Evolutionary conservation across 2,888 invertebrate species (phyloP).

Genomic region (Lapara coniferarum): DNA sequence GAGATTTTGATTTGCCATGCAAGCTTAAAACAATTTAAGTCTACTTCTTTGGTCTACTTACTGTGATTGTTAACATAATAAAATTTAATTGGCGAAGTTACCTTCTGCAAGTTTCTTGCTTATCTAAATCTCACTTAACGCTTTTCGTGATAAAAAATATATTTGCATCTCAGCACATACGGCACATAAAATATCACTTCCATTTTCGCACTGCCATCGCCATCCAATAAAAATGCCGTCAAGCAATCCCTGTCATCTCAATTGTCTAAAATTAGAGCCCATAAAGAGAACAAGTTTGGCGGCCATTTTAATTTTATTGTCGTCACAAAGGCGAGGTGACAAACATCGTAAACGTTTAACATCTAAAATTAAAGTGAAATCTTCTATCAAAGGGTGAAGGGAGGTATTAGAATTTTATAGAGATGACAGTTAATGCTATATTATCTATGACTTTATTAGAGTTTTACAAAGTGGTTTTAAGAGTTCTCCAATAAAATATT

Average conservation of each 20-base stretch:
- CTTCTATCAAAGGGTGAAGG: conserved; percentile 47
- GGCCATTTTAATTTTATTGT: conserved; percentile 46
- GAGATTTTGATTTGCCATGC: too few relatives aligned
- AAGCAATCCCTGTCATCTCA: conserved; percentile 42
- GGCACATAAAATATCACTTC: too few relatives aligned
- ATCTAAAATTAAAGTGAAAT: conserved; percentile 61
- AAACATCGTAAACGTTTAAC: conserved; percentile 62
- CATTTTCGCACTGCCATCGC: background rate
- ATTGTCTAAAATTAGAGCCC: conserved; percentile 53
- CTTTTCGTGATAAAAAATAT: too few relatives aligned
- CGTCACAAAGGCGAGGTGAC: conserved; percentile 64
- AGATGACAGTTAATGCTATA: background rate
- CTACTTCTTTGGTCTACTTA: too few relatives aligned
- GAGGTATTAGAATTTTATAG: conserved; percentile 36
- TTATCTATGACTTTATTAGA: background rate
- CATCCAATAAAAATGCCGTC: conserved; percentile 25
- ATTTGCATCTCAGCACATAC: too few relatives aligned
- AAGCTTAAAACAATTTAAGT: too few relatives aligned
- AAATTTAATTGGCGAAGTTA: too few relatives aligned
- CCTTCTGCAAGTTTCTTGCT: too few relatives aligned
- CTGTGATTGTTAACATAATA: too few relatives aligned
- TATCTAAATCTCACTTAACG: too few relatives aligned
- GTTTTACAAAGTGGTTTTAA: too few relatives aligned
- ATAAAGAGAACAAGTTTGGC: conserved; percentile 51
- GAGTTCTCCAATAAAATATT: too few relatives aligned